Percentiles rank a stretch among this genome's conserved stretches.
phyloP scores from a whole-genome alignment of 2,888 invertebrate species.

The Halocaridina rubra region DNA sequence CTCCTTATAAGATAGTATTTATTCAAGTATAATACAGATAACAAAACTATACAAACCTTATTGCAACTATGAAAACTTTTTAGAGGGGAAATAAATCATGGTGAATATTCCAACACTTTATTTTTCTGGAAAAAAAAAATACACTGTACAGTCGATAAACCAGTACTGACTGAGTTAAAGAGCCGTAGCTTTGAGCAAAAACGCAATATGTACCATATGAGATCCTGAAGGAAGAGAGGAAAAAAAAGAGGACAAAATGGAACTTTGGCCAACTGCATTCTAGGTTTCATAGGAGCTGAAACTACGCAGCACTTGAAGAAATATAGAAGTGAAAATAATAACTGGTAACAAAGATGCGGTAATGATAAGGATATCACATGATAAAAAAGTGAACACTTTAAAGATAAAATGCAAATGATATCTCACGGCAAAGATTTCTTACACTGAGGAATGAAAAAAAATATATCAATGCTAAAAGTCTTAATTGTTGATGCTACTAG shows the following conservation, averaged over 20 bases:
- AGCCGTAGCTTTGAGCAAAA: conserved; percentile 59
- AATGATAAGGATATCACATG: too few relatives aligned
- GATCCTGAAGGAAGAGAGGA: conserved; percentile 28
- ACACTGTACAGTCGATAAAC: conserved; percentile 57
- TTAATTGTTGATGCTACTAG: too few relatives aligned
- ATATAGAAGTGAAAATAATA: too few relatives aligned
- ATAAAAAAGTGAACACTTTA: too few relatives aligned
- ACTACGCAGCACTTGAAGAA: too few relatives aligned
- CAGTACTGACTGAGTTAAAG: conserved; percentile 52
- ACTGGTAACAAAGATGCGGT: too few relatives aligned
- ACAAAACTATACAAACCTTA: not conserved
- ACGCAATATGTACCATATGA: conserved; percentile 37
- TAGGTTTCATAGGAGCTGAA: too few relatives aligned
- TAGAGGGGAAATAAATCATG: not conserved
- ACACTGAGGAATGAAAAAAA: too few relatives aligned
- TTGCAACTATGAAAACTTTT: not conserved
- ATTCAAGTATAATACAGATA: not conserved
- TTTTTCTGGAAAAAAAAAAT: conserved; percentile 37
- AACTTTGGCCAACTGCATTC: not conserved
- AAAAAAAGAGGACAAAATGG: not conserved
- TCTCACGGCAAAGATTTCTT: too few relatives aligned
- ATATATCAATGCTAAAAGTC: too few relatives aligned
- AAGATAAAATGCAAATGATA: too few relatives aligned
- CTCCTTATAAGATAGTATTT: too few relatives aligned
- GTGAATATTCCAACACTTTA: conserved; percentile 42